These are phyloP conservation scores for Fistularia commersonii DNA, from an alignment of 2,797 vertebrate genomes.

Conservation along the genomic window DNA sequence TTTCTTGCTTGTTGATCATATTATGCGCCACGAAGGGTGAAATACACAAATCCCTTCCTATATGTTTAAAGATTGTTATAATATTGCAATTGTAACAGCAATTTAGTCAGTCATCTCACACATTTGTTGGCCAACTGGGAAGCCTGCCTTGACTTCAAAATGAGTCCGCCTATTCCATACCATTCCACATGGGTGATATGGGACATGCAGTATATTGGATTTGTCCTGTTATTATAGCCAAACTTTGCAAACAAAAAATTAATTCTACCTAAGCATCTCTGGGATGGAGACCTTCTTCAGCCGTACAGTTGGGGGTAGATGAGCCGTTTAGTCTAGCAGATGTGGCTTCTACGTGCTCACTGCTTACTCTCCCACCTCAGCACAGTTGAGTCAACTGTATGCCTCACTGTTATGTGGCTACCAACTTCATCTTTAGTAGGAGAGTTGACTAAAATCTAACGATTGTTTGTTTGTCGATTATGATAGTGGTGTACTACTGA, in stretches of 20 bases:
- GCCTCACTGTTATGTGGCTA: conserved; percentile 6
- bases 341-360: conserved; percentile 22
- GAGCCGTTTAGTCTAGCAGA: conserved; percentile 33
- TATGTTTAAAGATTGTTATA: no score
- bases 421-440: conserved; percentile 6
- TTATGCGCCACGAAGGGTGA: no score
- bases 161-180: no score
- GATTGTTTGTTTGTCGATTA: conserved; percentile 42
- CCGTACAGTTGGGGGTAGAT: conserved; percentile 21
- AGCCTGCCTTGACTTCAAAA: no score
- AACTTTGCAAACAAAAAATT: no score
- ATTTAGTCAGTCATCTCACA: no score
- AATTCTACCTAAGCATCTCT: background rate
- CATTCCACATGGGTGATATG: no score
- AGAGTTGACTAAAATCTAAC: conserved; percentile 31
- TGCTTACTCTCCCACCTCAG: conserved; percentile 23
- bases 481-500: conserved; percentile 37
- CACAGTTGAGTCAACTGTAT: conserved; percentile 24
- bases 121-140: no score
- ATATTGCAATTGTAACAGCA: no score
- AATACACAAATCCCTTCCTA: no score
- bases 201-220: no score
- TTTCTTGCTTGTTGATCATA: no score
- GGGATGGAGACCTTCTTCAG: conserved; percentile 41
- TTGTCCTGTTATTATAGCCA: background rate